Evolutionary conservation across 2,888 invertebrate genomes (phyloP).

Genomic region (Eupithecia abbreviata): DNA sequence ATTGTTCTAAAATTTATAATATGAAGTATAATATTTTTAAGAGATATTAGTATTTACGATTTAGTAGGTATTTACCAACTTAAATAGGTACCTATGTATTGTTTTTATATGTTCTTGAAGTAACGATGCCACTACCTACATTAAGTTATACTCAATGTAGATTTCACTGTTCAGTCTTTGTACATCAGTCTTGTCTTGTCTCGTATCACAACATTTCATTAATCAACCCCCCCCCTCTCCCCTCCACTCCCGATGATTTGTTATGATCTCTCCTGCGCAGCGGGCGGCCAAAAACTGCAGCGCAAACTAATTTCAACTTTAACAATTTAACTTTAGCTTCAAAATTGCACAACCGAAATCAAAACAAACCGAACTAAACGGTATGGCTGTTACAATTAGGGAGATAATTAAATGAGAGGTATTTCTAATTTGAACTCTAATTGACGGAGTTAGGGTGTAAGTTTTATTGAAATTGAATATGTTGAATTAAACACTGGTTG

Average conservation of each 20-base stretch:
- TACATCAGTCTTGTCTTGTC: slow-evolving; percentile 29
- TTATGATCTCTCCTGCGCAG: slow-evolving; percentile 77
- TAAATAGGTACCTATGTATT: too few relatives aligned
- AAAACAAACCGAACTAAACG: slow-evolving; percentile 78
- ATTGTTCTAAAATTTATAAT: too few relatives aligned
- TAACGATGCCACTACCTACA: too few relatives aligned
- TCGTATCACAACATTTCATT: slow-evolving; percentile 24
- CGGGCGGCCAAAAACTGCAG: slow-evolving; percentile 75
- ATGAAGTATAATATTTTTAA: too few relatives aligned
- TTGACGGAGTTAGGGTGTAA: slow-evolving; percentile 41
- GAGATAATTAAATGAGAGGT: slow-evolving; percentile 63
- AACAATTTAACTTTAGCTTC: slow-evolving; percentile 46
- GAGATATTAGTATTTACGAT: too few relatives aligned
- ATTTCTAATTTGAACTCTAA: slow-evolving; percentile 48
- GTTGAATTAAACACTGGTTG: slow-evolving; percentile 64
- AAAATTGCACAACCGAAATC: slow-evolving; percentile 58
- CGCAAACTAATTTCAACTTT: slow-evolving; percentile 56
- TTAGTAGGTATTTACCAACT: too few relatives aligned
- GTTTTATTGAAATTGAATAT: slow-evolving; percentile 46
- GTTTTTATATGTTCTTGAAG: too few relatives aligned
- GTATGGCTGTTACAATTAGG: slow-evolving; percentile 76
- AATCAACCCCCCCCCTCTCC: slow-evolving; percentile 49
- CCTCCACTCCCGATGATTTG: slow-evolving; percentile 73
- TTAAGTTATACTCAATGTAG: too few relatives aligned
- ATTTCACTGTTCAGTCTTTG: background rate